Conservation (phyloP, 2,797 vertebrate genomes). For the Mormyrops boulengeri region DNA sequence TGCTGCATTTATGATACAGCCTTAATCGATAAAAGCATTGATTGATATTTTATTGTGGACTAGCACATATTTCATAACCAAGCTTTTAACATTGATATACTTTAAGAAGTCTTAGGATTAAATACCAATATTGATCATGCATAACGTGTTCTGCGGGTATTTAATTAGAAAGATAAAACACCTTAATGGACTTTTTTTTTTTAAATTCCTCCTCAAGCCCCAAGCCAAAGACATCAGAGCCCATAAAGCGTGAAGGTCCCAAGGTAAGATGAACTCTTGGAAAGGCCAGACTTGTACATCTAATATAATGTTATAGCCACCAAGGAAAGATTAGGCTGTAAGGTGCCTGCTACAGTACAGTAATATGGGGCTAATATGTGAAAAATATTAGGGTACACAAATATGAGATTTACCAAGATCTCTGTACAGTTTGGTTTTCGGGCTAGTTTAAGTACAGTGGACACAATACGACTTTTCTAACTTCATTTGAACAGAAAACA, state of each 20-base stretch:
- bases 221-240: conserved; percentile 77
- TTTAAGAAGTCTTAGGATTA: neutral
- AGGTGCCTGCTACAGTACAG: neutral
- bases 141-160: neutral
- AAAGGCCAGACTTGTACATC: neutral
- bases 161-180: conserved; percentile 3
- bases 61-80: neutral
- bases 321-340: neutral
- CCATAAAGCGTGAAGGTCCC: conserved; percentile 83
- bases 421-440: neutral
- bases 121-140: neutral
- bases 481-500: neutral
- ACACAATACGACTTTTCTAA: neutral
- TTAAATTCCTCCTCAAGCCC: conserved; percentile 54
- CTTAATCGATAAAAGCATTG: neutral
- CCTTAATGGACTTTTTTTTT: neutral
- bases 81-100: neutral
- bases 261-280: conserved; percentile 66
- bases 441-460: neutral
- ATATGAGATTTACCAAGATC: neutral
- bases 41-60: neutral
- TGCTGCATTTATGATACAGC: neutral
- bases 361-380: neutral
- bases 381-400: neutral
- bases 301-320: neutral